Percentiles rank a stretch among this genome's conserved stretches.
Conservation (phyloP, 1,140 invertebrate genomes). For the Drosophila sucinea region DNA sequence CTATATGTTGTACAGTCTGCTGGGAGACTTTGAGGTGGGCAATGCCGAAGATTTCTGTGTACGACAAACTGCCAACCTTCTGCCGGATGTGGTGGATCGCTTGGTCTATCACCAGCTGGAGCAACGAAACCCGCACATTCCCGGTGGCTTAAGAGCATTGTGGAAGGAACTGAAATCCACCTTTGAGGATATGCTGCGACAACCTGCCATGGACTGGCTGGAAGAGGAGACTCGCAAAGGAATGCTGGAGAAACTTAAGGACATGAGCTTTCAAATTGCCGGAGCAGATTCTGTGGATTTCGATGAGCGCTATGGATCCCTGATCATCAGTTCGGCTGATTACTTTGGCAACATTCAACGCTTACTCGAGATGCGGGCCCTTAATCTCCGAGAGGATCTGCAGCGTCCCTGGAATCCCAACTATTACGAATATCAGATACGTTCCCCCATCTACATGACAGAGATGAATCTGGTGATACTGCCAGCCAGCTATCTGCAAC, state of each 20-base stretch:
- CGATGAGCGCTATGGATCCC: conserved; percentile 83
- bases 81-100: conserved; percentile 64
- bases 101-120: conserved; percentile 52
- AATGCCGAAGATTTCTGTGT: conserved; percentile 38
- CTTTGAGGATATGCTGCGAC: conserved; percentile 49
- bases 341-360: conserved; percentile 95
- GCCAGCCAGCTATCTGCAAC: conserved; percentile 96
- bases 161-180: conserved; percentile 63
- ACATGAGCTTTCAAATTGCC: conserved; percentile 62
- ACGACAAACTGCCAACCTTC: conserved; percentile 41
- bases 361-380: conserved; percentile 88
- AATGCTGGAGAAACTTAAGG: conserved; percentile 60
- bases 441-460: conserved; percentile 96
- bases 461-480: conserved; percentile 98
- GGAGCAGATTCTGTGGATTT: conserved; percentile 50
- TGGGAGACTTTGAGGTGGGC: conserved; percentile 56
- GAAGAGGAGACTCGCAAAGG: conserved; percentile 39
- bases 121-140: conserved; percentile 53
- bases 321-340: conserved; percentile 87
- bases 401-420: conserved; percentile 92
- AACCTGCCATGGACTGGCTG: conserved; percentile 46
- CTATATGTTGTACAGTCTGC: conserved; percentile 88
- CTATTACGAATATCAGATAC: conserved; percentile 92
- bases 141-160: conserved; percentile 44
- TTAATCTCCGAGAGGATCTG: conserved; percentile 87